These are phyloP conservation scores for Phenganax subtilis DNA, from an alignment of 92 coral and sea anemone species.

Conservation along the genomic window DNA sequence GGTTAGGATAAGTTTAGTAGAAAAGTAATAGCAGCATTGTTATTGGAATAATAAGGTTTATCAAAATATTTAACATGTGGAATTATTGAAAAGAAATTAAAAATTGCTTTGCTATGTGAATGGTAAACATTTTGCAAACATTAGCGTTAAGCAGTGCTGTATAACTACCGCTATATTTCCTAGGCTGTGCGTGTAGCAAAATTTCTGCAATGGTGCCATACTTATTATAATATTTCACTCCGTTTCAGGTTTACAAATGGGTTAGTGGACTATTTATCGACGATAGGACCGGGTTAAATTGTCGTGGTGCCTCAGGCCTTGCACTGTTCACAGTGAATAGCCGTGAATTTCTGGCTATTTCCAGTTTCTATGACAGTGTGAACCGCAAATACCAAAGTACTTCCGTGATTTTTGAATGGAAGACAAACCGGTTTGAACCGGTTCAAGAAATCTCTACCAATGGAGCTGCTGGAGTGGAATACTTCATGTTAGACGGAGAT, in stretches of 20 bases:
- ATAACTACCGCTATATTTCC: background rate
- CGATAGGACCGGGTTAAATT: slow-evolving; percentile 47
- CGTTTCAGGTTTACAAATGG: slow-evolving; percentile 67
- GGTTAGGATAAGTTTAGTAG: too few relatives aligned
- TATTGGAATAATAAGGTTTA: too few relatives aligned
- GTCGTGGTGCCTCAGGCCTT: slow-evolving; percentile 82
- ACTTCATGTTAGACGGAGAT: slow-evolving; percentile 60
- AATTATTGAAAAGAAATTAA: too few relatives aligned
- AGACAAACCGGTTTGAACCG: slow-evolving; percentile 40
- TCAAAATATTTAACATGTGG: too few relatives aligned
- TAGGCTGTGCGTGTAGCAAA: too few relatives aligned
- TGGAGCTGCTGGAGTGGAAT: slow-evolving; percentile 81
- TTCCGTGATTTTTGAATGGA: slow-evolving; percentile 80
- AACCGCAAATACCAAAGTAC: slow-evolving; percentile 51
- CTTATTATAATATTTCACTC: background rate
- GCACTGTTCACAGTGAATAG: slow-evolving; percentile 61
- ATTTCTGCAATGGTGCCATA: too few relatives aligned
- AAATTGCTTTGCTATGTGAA: too few relatives aligned
- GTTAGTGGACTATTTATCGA: slow-evolving; percentile 45
- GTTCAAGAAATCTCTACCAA: slow-evolving; percentile 68
- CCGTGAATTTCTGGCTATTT: slow-evolving; percentile 61
- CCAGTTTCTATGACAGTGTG: slow-evolving; percentile 67
- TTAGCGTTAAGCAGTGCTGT: background rate
- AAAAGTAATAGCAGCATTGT: too few relatives aligned
- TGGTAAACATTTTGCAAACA: too few relatives aligned